Percentiles rank a stretch among this genome's conserved stretches.
These are phyloP conservation scores for Ctena decussata DNA, from an alignment of 2,888 invertebrate genomes.

Conservation along the genomic window DNA sequence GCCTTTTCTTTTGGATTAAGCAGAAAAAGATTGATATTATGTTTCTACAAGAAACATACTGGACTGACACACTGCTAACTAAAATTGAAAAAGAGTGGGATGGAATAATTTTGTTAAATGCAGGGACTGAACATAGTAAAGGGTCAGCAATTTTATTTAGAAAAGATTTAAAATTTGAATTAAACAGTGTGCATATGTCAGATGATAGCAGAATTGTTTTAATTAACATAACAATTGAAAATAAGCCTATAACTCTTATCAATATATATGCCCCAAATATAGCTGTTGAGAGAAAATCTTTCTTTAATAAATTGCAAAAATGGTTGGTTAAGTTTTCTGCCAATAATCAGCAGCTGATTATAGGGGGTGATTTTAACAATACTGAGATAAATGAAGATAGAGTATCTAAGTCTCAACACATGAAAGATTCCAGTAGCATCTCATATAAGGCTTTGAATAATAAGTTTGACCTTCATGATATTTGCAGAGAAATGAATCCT, in stretches of 20 bases:
- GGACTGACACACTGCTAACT: neutral
- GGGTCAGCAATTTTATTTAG: neutral
- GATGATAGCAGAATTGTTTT: neutral
- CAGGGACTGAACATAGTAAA: neutral
- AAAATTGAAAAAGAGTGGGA: neutral
- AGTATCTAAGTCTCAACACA: neutral
- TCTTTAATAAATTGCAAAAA: neutral
- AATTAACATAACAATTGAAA: neutral
- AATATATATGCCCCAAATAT: neutral
- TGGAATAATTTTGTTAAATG: neutral
- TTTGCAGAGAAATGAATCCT: neutral
- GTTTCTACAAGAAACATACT: neutral
- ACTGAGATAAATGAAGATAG: neutral
- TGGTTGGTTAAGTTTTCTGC: neutral
- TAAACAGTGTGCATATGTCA: neutral
- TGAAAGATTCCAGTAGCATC: neutral
- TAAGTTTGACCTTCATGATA: neutral
- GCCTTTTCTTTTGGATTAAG: neutral
- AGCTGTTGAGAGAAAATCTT: neutral
- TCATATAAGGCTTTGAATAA: neutral
- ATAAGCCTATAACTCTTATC: neutral
- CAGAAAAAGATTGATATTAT: neutral
- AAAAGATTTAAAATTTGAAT: neutral
- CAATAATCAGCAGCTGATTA: neutral
- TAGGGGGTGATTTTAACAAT: neutral